Percentiles rank a stretch among this genome's conserved stretches.
Evolutionary conservation across 2,113 vertebrate genomes (phyloP).

Genomic region (Aphyosemion australe): DNA sequence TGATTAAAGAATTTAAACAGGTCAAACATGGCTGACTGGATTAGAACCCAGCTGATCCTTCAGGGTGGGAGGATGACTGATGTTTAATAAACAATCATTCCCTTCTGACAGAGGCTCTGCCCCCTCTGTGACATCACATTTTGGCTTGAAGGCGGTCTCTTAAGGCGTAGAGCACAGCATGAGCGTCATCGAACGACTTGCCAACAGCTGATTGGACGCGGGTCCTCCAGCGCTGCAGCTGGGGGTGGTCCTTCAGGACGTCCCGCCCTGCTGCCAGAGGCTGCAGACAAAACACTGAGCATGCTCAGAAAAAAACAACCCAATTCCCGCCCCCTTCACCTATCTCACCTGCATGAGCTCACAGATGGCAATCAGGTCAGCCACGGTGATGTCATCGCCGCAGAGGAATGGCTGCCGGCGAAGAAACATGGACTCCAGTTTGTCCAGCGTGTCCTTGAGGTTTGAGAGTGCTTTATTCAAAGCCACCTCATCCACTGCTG

Average conservation of each 20-base stretch:
- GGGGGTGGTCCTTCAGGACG: slow-evolving; percentile 66
- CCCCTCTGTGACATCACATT: slow-evolving; percentile 57
- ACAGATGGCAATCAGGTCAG: slow-evolving; percentile 78
- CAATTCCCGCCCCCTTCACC: background rate
- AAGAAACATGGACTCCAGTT: slow-evolving; percentile 78
- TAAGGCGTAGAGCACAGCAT: slow-evolving; percentile 66
- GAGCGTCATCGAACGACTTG: slow-evolving; percentile 66
- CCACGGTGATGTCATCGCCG: slow-evolving; percentile 77
- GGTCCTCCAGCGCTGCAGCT: slow-evolving; percentile 70
- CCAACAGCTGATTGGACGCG: slow-evolving; percentile 69
- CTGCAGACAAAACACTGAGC: slow-evolving; percentile 47
- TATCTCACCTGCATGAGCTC: slow-evolving; percentile 79
- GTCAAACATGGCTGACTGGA: background rate
- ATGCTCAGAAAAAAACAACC: slow-evolving; percentile 4
- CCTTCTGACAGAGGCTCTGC: background rate
- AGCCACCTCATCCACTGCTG: slow-evolving; percentile 39
- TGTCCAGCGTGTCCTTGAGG: slow-evolving; percentile 66
- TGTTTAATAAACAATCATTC: background rate
- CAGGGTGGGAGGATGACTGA: background rate
- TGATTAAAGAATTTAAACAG: too few species aligned
- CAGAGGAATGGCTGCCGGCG: slow-evolving; percentile 76
- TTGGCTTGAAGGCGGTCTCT: slow-evolving; percentile 65
- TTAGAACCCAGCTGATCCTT: background rate
- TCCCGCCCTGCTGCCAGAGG: slow-evolving; percentile 71
- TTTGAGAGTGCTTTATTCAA: slow-evolving; percentile 61